A percentile compares a stretch with the other conserved stretches of the same genome.
These are phyloP conservation scores for Vanessa tameamea DNA, from an alignment of 1,140 invertebrate genomes.

Conservation along the genomic window DNA sequence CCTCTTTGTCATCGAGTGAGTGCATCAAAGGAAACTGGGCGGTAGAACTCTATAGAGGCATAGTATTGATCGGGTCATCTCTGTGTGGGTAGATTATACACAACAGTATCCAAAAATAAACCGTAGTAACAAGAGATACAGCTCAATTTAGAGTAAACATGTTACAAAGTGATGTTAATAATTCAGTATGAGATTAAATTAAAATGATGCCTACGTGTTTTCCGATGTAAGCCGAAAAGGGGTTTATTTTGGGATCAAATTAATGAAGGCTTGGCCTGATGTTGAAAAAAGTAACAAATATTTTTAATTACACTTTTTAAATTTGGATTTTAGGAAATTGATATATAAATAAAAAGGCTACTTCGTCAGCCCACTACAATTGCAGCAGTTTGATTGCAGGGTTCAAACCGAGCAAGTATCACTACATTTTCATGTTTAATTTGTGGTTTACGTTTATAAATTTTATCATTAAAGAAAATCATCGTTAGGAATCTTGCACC, in stretches of 20 bases:
- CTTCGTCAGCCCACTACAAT: too few species aligned
- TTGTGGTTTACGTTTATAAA: too few species aligned
- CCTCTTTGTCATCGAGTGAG: conserved; percentile 1
- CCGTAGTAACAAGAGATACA: not conserved
- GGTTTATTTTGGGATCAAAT: not conserved
- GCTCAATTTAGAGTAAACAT: not conserved
- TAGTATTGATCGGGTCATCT: conserved; percentile 22
- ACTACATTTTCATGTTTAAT: too few species aligned
- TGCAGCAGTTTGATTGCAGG: too few species aligned
- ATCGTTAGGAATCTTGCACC: too few species aligned
- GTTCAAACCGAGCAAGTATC: too few species aligned
- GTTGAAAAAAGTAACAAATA: not conserved
- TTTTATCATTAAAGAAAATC: too few species aligned
- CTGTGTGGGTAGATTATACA: not conserved
- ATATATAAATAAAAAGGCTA: too few species aligned
- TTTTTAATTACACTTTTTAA: not conserved
- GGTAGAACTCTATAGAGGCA: not conserved
- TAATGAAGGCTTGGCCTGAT: not conserved
- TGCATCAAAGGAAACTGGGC: conserved; percentile 11
- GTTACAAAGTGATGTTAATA: conserved; percentile 1
- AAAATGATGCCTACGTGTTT: conserved; percentile 1
- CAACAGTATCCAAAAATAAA: not conserved
- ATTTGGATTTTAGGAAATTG: too few species aligned
- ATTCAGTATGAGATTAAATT: conserved; percentile 1
- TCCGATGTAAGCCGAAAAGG: conserved; percentile 2